These are phyloP conservation scores for Rhabdophis nuchalis DNA, from an alignment of 2,797 vertebrate species.

Conservation along the genomic window DNA sequence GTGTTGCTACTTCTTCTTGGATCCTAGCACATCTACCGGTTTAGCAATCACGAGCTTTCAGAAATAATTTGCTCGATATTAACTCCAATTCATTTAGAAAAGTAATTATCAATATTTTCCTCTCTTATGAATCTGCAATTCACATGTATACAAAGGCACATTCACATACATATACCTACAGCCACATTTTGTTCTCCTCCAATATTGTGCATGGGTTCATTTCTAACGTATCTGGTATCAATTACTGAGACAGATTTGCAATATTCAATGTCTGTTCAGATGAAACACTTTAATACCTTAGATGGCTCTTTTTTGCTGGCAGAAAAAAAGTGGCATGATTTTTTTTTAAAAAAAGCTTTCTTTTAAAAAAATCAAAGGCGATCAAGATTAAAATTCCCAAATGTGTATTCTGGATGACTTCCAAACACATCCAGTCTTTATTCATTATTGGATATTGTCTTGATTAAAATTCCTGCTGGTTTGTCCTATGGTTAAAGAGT, in stretches of 20 bases:
- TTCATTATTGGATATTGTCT: constrained; percentile 80
- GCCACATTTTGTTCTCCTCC: constrained; percentile 5
- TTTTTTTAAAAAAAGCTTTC: constrained; percentile 59
- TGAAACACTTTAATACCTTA: constrained; percentile 79
- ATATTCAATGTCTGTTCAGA: constrained; percentile 83
- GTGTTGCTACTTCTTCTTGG: background rate
- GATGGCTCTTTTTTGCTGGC: constrained; percentile 80
- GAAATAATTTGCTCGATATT: constrained; percentile 32
- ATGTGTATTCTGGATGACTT: constrained; percentile 72
- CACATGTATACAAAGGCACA: background rate
- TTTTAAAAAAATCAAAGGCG: constrained; percentile 72
- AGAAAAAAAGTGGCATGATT: constrained; percentile 69
- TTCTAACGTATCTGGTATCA: constrained; percentile 73
- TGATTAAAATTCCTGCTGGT: constrained; percentile 85
- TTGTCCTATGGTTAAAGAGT: constrained; percentile 77
- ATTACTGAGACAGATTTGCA: constrained; percentile 78
- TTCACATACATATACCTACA: background rate
- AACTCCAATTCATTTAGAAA: constrained; percentile 1
- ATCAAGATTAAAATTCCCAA: constrained; percentile 77
- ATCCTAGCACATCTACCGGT: constrained; percentile 22
- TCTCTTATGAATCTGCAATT: constrained; percentile 28
- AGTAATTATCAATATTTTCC: constrained; percentile 30
- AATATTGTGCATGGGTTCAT: constrained; percentile 54
- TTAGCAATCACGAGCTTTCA: constrained; percentile 15
- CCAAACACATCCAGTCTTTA: constrained; percentile 75